Evolutionary conservation across 1,140 invertebrate genomes (phyloP), one percentile per base, ranked within the genome.

Genomic region (Ectropis grisescens): DNA sequence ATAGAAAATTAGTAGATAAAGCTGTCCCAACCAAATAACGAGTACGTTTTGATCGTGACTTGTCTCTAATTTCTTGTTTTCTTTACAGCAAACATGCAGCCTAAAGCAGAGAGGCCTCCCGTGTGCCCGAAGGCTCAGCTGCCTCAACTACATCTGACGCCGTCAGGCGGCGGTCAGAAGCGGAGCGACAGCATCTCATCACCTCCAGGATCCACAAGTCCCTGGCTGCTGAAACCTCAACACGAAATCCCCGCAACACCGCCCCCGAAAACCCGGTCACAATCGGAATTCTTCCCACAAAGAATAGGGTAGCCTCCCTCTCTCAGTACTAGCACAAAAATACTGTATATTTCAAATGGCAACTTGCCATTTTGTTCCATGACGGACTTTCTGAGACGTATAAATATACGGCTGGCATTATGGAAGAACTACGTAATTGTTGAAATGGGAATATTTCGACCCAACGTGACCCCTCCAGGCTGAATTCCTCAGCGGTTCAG

Each of bases 171-270:
- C 2, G 54, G 45, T 23, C 61, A 71, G 29, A 75, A 58, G 31
- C 64, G 40, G 31, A 29, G 10, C n/a, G 68, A 66, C 15, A 44
- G 43, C 25, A 47, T 19, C 3, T 19, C 29, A 27, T 32, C 60
- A 4, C 47, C 45, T 4, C 54, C 55, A 29, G 38, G 35, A 3
- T 13, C 41, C 1, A 40, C 53, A 12, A 66, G 66, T 41, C 71
- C 68, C 1, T 65, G 58, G 47, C 52, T 78, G 9, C 45, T 80
- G 38, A 75, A 62, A 24, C 71, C 72, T 0, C 57, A 75, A 4
- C 61, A 75, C 35, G 71, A 75, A 11, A 80, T 80, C 10, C 75
- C 75, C 2, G 49, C 68, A 2, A 80, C 75, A 0, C 75, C 75
- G 0, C 75, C 75, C 0, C 75, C 75, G 1, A 61, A 72, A 40